Base-by-base conservation (phyloP, 2,113 vertebrate genomes). In the Motacilla tschutschensis region DNA sequence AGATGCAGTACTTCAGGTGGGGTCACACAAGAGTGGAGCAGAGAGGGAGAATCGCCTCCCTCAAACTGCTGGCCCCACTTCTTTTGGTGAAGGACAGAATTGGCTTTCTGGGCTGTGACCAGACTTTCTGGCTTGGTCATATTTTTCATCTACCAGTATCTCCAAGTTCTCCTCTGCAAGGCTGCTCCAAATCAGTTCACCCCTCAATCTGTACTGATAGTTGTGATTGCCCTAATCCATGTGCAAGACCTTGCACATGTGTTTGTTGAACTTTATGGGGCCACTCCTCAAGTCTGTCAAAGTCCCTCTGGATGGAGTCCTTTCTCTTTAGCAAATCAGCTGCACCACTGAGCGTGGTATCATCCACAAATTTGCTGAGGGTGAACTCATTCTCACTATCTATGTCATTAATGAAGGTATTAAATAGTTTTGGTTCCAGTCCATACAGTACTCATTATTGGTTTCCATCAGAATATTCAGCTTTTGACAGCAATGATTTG, bases 311-410 rank as follows among this genome's bases (percentile, higher is more conserved):
- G 38, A 57, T 35, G n/a, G 20, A 59, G 48, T 25, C 35, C 26
- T n/a, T 64, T 35, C 38, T 16, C 58, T 62, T 38, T 7, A 57
- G 38, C 0, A 0, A 57, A 53, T 36, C 47, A 62, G 4, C n/a
- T 48, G 35, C 28, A 53, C 22, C 46, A 38, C 35, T 48, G 8
- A 85, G 40, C 26, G 46, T 29, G 24, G 17, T 57, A 26, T 47
- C 33, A 38, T n/a, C 31, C 31, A 22, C 58, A 69, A 31, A 87
- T 14, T 19, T 69, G 41, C 41, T 64, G 41, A 83, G 9, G 19
- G n/a, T 50, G 10, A 24, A 15, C 41, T 77, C 55, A 47, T 38
- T 65, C 43, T 69, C 70, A 77, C 31, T 73, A 24, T 44, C 17
- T n/a, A 26, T 41, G 22, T 50, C 17, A 77, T 35, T 65, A 46